Percentiles rank a stretch among this genome's conserved stretches.
Evolutionary conservation across 2,888 invertebrate genomes (phyloP).

Genomic region (Tetranychus piercei): DNA sequence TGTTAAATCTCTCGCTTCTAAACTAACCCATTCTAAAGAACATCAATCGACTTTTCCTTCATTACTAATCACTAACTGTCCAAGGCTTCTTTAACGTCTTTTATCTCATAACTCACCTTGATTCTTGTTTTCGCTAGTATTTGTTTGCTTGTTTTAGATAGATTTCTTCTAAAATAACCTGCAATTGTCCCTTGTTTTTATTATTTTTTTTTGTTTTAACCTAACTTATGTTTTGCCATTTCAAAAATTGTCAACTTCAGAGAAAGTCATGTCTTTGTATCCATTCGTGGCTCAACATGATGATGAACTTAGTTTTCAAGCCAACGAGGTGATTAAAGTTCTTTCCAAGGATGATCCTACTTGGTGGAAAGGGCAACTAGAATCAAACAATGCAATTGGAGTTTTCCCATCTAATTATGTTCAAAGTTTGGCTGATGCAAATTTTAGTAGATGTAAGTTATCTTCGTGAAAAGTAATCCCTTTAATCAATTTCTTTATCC

Average conservation of each 20-base stretch:
- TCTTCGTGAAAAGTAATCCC: background rate
- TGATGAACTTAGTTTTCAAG: slow-evolving; percentile 79
- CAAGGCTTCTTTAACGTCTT: background rate
- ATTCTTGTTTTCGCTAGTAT: background rate
- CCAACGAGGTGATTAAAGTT: slow-evolving; percentile 73
- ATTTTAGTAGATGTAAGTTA: slow-evolving; percentile 1
- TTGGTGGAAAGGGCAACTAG: slow-evolving; percentile 87
- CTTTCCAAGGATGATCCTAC: slow-evolving; percentile 80
- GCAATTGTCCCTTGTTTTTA: background rate
- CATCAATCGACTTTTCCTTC: background rate
- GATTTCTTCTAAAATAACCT: background rate
- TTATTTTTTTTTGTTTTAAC: background rate
- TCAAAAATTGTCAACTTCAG: slow-evolving; percentile 34
- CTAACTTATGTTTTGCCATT: slow-evolving; percentile 8
- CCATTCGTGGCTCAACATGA: slow-evolving; percentile 83
- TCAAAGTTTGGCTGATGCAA: slow-evolving; percentile 9
- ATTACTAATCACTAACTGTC: background rate
- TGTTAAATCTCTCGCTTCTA: background rate
- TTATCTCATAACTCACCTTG: background rate
- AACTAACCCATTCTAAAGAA: background rate
- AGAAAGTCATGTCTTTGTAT: slow-evolving; percentile 76
- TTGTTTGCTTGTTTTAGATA: background rate
- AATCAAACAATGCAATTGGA: slow-evolving; percentile 62
- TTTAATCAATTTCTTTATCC: too few species aligned
- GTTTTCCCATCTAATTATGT: slow-evolving; percentile 94